Evolutionary conservation across 2,888 invertebrate species (phyloP).

Genomic region (Lycophotia porphyrea): DNA sequence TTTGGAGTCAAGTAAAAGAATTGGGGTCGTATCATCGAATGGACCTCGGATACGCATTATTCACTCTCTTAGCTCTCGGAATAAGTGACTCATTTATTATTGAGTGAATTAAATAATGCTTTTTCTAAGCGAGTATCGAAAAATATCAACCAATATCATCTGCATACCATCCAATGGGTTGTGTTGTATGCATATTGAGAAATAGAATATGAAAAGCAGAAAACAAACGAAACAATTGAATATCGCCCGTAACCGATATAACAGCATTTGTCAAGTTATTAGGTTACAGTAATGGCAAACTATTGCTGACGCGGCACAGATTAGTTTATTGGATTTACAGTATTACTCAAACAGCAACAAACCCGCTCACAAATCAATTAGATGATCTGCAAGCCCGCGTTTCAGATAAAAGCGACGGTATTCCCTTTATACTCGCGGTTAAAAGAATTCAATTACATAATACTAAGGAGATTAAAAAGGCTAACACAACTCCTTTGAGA

Average conservation of each 20-base stretch:
- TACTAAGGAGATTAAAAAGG: slow-evolving; percentile 87
- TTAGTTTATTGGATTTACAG: slow-evolving; percentile 68
- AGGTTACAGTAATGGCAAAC: slow-evolving; percentile 53
- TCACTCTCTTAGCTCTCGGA: slow-evolving; percentile 4
- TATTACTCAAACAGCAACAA: slow-evolving; percentile 76
- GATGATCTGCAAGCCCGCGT: slow-evolving; percentile 81
- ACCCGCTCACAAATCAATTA: slow-evolving; percentile 83
- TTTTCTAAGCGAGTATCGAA: neutral
- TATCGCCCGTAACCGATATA: slow-evolving; percentile 33
- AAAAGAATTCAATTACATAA: slow-evolving; percentile 89
- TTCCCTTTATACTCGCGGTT: slow-evolving; percentile 86
- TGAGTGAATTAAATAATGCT: neutral
- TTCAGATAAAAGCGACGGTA: slow-evolving; percentile 84
- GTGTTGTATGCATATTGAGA: neutral
- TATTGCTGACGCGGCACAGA: slow-evolving; percentile 48
- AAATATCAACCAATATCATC: neutral
- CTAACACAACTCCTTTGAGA: slow-evolving; percentile 86
- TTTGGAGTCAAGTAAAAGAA: slow-evolving; percentile 31
- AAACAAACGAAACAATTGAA: slow-evolving; percentile 39
- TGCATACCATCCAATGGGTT: neutral
- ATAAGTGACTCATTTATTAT: neutral
- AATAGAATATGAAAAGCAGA: slow-evolving; percentile 16
- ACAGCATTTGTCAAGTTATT: slow-evolving; percentile 52
- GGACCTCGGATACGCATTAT: slow-evolving; percentile 5
- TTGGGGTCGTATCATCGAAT: slow-evolving; percentile 26